Evolutionary conservation across 2,113 vertebrate genomes (phyloP), one percentile per base, ranked within the genome.

Genomic region (Pseudonaja textilis): DNA sequence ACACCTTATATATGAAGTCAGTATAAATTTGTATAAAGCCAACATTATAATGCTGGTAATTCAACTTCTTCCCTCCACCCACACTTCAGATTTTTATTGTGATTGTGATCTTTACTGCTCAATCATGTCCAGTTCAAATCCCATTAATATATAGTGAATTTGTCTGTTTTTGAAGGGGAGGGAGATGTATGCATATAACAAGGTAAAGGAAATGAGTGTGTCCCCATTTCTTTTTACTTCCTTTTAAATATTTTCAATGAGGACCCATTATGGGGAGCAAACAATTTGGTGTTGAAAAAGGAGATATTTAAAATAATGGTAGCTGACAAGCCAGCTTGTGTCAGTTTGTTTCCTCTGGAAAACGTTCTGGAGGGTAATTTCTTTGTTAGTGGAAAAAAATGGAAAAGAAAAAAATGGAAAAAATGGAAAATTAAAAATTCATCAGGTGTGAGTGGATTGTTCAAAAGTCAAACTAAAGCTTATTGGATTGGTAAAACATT

Each of bases 401-500:
- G 34, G 25, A 91, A 2, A 93, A 94, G 92, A 87, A 89, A 92
- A 95, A 95, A 95, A 89, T 95, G 47, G 47, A 10, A 25, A 23
- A 1, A 56, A 87, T 3, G 52, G 34, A 91, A 2, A 93, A 94
- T 91, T 85, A 89, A 93, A 95, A 95, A 95, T 90, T 95, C 91
- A 92, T 95, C 93, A 95, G 92, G 92, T 94, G 42, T 87, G 92
- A 95, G 90, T 95, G 96, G 81, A 91, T 94, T 95, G 94, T 95
- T 56, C 29, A 95, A 96, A 96, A 96, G 94, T 96, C 93, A 95
- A 95, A 87, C 94, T 95, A 92, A 96, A 95, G 94, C 93, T 97
- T 96, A 97, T 97, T 93, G 85, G 96, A 95, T 95, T 95, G 96
- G 95, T 93, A 95, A 95, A 8, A 29, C 94, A 96, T 97, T 96